Percentiles rank a stretch among this genome's conserved stretches.
phyloP scores from a whole-genome alignment of 2,797 vertebrate genomes.

The Octomys mimax region DNA sequence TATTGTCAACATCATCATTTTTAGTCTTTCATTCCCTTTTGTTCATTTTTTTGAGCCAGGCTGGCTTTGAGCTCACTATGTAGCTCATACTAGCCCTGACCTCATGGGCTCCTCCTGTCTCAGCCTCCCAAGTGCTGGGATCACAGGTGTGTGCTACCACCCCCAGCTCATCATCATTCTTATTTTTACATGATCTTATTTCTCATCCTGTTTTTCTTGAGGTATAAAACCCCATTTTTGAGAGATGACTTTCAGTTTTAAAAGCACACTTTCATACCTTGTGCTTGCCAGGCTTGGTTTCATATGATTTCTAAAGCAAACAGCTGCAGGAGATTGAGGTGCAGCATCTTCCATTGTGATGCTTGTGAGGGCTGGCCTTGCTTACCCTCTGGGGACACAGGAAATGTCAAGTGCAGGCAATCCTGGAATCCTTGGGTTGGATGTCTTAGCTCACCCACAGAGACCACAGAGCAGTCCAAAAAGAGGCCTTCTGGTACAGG shows the following conservation, averaged over 20 bases:
- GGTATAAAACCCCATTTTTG: neutral
- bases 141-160: neutral
- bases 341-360: neutral
- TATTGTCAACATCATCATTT: neutral
- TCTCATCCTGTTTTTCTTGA: neutral
- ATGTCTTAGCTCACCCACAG: neutral
- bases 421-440: neutral
- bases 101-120: neutral
- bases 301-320: neutral
- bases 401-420: too few species aligned
- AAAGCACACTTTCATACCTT: neutral
- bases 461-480: neutral
- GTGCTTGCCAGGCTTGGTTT: neutral
- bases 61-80: neutral
- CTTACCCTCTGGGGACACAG: neutral
- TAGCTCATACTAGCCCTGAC: neutral
- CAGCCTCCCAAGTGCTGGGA: neutral
- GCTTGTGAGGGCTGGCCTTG: neutral
- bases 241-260: neutral
- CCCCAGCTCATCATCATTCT: neutral
- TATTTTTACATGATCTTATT: neutral
- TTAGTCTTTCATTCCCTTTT: neutral
- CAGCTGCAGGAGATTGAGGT: neutral
- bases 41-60: neutral
- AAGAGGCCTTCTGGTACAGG: neutral